Base-by-base conservation (phyloP, 2,797 vertebrate species). In the Philypnodon macrostomus region DNA sequence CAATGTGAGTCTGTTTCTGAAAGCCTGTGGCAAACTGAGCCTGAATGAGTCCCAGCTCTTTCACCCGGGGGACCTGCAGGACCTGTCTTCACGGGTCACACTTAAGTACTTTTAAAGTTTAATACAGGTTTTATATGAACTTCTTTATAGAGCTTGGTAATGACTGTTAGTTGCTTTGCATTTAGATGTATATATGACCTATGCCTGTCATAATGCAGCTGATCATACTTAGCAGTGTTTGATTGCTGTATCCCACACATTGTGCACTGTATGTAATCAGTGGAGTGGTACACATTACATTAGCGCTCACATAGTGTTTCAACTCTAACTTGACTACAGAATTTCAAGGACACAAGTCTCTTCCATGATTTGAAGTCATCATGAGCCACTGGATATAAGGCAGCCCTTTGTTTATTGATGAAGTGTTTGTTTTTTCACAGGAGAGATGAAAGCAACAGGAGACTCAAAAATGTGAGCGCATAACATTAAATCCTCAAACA, bases 31-130 rank as follows among this genome's bases (percentile, higher is more conserved):
- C 67, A 93, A 93, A 62, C 69, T 90, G 17, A 88, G 89, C 39
- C 81, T 90, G 16, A 89, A 91, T 18, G 86, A 88, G 33, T 79
- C 90, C 0, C 95, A 97, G 88, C 91, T 96, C 76, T 98, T 96
- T 83, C 94, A 97, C 82, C 92, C 95, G 4, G 95, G 95, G 49
- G 94, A 98, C 84, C 90, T 97, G 73, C 95, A 97, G 89, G 95
- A 98, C 87, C 87, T 98, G 76, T 97, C 95, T 58, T 93, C 87
- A 57, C 90, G 94, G 38, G 93, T 93, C 41, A 95, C 92, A 32
- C 90, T 97, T 88, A 94, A 93, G 96, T 99, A 87, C 91, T 86
- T 81, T n/a, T n/a, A n/a, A n/a, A n/a, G n/a, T n/a, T n/a, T n/a
- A n/a, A n/a, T n/a, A n/a, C n/a, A n/a, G n/a, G n/a, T n/a, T n/a